Percentiles rank a stretch among this genome's conserved stretches.
These are phyloP conservation scores for Dicrostonyx torquatus DNA, from an alignment of 2,797 vertebrate species.

Conservation along the genomic window DNA sequence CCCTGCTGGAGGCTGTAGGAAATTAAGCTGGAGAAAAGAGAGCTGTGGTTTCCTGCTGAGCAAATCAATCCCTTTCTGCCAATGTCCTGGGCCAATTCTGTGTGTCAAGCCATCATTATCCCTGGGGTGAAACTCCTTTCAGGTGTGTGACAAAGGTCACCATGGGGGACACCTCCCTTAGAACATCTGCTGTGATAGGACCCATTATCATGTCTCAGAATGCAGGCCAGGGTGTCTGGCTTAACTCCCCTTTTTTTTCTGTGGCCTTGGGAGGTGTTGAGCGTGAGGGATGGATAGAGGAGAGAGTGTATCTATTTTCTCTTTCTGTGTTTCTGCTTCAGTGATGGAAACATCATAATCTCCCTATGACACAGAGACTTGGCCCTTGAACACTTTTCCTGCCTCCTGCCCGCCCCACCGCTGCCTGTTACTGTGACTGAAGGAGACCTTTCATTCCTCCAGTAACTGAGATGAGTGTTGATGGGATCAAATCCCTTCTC, in stretches of 20 bases:
- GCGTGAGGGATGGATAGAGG: too few species aligned
- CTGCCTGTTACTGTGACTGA: neutral
- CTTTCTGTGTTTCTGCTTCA: neutral
- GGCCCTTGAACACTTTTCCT: neutral
- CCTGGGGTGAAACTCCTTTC: neutral
- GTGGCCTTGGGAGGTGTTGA: neutral
- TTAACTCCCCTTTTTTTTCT: neutral
- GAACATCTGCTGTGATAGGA: conserved; percentile 39
- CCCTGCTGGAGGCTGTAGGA: neutral
- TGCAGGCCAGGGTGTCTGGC: neutral
- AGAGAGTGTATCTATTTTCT: neutral
- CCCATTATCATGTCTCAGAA: neutral
- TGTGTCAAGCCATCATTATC: conserved; percentile 31
- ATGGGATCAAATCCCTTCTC: neutral
- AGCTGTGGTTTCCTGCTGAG: conserved; percentile 44
- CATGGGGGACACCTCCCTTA: neutral
- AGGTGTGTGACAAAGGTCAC: conserved; percentile 24
- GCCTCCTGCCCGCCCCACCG: neutral
- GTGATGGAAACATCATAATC: neutral
- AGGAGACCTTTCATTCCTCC: neutral
- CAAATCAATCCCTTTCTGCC: conserved; percentile 48
- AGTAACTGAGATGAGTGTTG: neutral
- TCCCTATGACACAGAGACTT: neutral
- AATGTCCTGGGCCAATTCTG: neutral
- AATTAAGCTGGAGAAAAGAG: neutral